phyloP scores from a whole-genome alignment of 2,797 vertebrate genomes.

The Rallus crepitans region DNA sequence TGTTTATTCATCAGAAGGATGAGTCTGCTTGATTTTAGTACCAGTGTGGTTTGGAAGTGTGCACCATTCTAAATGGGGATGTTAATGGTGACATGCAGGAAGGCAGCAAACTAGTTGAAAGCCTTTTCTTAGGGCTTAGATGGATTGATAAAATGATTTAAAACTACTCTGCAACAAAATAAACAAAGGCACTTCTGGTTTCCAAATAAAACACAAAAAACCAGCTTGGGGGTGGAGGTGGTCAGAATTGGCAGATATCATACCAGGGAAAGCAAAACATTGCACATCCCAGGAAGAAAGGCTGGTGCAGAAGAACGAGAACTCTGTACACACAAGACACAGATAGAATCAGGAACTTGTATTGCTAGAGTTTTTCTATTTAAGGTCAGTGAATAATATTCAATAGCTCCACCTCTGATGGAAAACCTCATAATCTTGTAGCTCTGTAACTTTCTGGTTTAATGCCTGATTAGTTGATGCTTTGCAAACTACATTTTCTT shows the following conservation, averaged over 20 bases:
- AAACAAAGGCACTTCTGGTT: neutral
- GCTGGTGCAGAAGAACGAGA: neutral
- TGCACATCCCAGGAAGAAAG: neutral
- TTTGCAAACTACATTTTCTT: neutral
- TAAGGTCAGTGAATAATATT: neutral
- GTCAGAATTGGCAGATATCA: neutral
- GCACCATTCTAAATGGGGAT: neutral
- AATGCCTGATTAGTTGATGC: neutral
- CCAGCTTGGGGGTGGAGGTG: neutral
- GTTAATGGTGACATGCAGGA: neutral
- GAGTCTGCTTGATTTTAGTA: neutral
- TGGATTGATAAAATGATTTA: neutral
- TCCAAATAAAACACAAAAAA: neutral
- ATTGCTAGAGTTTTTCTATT: neutral
- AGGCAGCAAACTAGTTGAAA: neutral
- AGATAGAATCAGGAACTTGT: neutral
- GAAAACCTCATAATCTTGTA: neutral
- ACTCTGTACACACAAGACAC: neutral
- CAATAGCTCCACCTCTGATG: neutral
- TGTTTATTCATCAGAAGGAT: neutral
- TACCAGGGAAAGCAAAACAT: neutral
- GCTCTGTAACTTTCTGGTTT: conserved; percentile 36
- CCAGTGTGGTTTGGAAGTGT: neutral
- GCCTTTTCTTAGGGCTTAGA: neutral
- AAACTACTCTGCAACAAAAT: neutral